Percentiles rank a stretch among this genome's conserved stretches.
Conservation (phyloP, 2,113 vertebrate genomes). For the Nothocercus julius region DNA sequence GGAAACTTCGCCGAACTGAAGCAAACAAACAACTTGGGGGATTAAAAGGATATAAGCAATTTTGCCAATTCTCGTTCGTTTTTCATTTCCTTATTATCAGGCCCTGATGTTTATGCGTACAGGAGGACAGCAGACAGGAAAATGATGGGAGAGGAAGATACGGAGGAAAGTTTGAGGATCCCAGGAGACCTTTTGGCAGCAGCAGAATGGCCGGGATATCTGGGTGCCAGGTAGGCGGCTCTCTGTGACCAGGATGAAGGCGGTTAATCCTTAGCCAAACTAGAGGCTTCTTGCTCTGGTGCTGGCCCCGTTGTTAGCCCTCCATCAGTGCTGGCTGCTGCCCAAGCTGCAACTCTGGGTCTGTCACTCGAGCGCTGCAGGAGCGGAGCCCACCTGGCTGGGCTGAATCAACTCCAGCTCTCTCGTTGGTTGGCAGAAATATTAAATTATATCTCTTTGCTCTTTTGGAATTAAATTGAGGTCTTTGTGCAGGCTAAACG, state of each 20-base stretch:
- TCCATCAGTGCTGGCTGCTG: rapidly evolving
- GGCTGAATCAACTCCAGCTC: background rate
- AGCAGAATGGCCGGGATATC: background rate
- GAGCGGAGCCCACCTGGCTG: background rate
- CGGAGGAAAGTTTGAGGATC: background rate
- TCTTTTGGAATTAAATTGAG: background rate
- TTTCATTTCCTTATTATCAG: background rate
- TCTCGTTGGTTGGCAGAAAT: background rate
- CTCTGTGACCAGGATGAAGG: background rate
- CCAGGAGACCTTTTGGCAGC: background rate
- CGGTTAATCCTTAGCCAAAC: background rate
- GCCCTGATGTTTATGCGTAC: rapidly evolving
- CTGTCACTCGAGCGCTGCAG: background rate
- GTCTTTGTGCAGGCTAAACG: background rate
- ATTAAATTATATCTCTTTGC: background rate
- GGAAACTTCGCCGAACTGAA: background rate
- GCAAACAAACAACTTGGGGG: background rate
- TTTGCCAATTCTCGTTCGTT: background rate
- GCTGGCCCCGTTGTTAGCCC: background rate
- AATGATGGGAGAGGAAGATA: background rate
- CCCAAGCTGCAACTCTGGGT: too few relatives aligned
- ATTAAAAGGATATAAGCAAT: background rate
- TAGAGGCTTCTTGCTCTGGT: background rate
- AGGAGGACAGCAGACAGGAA: background rate
- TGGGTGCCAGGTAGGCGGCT: background rate